A percentile compares a stretch with the other conserved stretches of the same genome.
phyloP scores from a whole-genome alignment of 2,113 vertebrate species.

The Crotalus tigris region DNA sequence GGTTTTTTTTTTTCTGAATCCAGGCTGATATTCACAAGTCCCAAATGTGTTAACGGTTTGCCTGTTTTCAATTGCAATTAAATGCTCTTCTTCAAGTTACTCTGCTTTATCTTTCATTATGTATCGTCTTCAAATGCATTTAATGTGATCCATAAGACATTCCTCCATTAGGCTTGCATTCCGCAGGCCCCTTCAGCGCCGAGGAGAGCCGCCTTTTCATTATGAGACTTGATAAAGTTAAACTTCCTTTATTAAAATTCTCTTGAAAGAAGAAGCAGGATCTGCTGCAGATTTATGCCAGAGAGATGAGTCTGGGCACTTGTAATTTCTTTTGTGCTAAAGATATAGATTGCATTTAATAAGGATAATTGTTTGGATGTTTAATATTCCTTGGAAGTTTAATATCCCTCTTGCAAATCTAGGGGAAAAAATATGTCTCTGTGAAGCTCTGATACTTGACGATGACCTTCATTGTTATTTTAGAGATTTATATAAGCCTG shows the following conservation, averaged over 20 bases:
- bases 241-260: slow-evolving; percentile 66
- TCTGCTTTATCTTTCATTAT: slow-evolving; percentile 21
- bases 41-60: not conserved
- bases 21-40: not conserved
- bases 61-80: not conserved
- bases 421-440: not conserved
- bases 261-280: slow-evolving; percentile 48
- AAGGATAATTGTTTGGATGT: slow-evolving; percentile 59
- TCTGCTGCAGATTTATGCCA: slow-evolving; percentile 49
- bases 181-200: slow-evolving; percentile 50
- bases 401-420: slow-evolving; percentile 57
- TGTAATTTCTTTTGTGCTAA: slow-evolving; percentile 64
- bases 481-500: slow-evolving; percentile 49
- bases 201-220: slow-evolving; percentile 57
- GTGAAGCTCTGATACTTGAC: slow-evolving; percentile 60
- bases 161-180: slow-evolving; percentile 45
- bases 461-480: slow-evolving; percentile 63
- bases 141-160: slow-evolving; percentile 51
- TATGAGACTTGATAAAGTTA: slow-evolving; percentile 61
- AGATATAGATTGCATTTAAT: slow-evolving; percentile 65
- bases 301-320: slow-evolving; percentile 36
- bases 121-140: slow-evolving; percentile 41
- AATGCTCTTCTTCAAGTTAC: not conserved
- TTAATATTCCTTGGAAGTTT: slow-evolving; percentile 64
- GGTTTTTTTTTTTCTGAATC: not conserved